Conservation (phyloP, 2,888 invertebrate genomes). For the Glomeris marginata region DNA sequence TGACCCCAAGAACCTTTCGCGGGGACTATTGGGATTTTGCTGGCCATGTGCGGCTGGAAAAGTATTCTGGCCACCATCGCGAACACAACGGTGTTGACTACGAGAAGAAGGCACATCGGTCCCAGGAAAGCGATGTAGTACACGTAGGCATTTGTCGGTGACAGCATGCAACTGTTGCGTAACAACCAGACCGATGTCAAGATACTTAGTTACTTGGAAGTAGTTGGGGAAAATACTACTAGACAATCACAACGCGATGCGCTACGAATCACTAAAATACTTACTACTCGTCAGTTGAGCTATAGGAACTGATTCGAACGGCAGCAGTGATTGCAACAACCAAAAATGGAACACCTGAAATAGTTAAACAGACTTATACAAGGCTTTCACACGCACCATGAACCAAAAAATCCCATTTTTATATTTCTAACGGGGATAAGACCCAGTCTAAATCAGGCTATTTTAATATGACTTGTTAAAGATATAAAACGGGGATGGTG, state of each 20-base stretch:
- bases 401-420: no score
- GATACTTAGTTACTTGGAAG: no score
- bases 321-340: slow-evolving; percentile 28
- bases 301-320: slow-evolving; percentile 27
- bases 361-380: no score
- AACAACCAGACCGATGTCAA: no score
- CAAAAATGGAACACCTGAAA: slow-evolving; percentile 30
- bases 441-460: no score
- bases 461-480: no score
- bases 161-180: slow-evolving; percentile 31
- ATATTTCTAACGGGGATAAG: no score
- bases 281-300: slow-evolving; percentile 27
- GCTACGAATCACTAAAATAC: slow-evolving; percentile 16
- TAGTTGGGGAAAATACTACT: no score
- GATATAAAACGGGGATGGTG: neutral
- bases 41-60: slow-evolving; percentile 20
- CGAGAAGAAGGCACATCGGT: slow-evolving; percentile 30
- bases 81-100: slow-evolving; percentile 32
- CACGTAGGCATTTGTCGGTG: slow-evolving; percentile 26
- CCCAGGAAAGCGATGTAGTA: slow-evolving; percentile 32
- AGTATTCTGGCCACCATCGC: slow-evolving; percentile 28
- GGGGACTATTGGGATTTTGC: neutral
- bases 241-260: no score
- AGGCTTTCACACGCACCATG: no score
- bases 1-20: no score